A percentile compares a stretch with the other conserved stretches of the same genome.
These are phyloP conservation scores for Nycticryphes semicollaris DNA, from an alignment of 2,113 vertebrate species.

Conservation along the genomic window DNA sequence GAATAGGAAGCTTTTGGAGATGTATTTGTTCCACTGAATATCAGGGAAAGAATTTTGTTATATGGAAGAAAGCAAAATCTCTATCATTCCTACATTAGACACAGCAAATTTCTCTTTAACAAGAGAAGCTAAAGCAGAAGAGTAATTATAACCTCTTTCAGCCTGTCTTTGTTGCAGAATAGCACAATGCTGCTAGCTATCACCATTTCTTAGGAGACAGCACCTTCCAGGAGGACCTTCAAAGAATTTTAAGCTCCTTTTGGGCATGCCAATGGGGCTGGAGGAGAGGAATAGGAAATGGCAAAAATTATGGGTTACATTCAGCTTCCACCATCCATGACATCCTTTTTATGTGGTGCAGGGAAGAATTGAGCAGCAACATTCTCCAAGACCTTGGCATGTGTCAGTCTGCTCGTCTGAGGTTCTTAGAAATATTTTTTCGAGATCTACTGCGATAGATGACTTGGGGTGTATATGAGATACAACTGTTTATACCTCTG, in stretches of 20 bases:
- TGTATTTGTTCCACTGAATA: neutral
- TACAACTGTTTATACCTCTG: neutral
- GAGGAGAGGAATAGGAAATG: neutral
- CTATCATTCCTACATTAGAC: neutral
- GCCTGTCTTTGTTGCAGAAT: neutral
- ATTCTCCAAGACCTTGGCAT: neutral
- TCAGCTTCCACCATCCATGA: neutral
- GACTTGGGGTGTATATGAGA: neutral
- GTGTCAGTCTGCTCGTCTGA: neutral
- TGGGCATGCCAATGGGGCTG: accelerated
- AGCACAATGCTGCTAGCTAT: neutral
- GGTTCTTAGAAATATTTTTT: neutral
- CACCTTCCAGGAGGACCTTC: neutral
- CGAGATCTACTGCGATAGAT: neutral
- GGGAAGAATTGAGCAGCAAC: neutral
- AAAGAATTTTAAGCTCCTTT: neutral
- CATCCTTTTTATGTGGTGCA: neutral
- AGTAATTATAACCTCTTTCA: neutral
- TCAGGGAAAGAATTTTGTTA: neutral
- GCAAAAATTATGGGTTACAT: neutral
- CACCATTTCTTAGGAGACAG: neutral
- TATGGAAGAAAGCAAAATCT: neutral
- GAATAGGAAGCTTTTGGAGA: neutral
- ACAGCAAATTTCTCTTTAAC: neutral
- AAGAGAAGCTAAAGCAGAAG: neutral